Evolutionary conservation across 2,888 invertebrate species (phyloP), one percentile per base, ranked within the genome.

Genomic region (Patella ulyssiponensis): DNA sequence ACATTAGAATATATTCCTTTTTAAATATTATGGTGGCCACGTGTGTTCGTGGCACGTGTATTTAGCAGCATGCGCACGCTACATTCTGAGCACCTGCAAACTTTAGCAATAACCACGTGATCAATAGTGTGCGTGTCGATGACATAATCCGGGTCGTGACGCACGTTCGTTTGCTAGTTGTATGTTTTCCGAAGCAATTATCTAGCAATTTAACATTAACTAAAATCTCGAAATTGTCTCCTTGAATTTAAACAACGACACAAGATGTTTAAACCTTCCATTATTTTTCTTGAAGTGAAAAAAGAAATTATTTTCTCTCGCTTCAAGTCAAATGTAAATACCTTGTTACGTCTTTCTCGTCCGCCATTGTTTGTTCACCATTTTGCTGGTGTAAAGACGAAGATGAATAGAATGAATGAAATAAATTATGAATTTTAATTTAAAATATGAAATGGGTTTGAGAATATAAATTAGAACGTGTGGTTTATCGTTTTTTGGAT

Each of bases 81-180:
- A 20, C 9, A 64, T 64, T 23, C 64, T 23, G 20, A 64, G 64
- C 64, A 64, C 64, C 64, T 64, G 64, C 64, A 64, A 64, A 64
- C 64, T 64, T 64, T 20, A 64, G 64, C 64, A 64, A 64, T 20
- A 12, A 23, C 23, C 64, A 64, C 64, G 64, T 64, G 64, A 64
- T 64, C 20, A 23, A 64, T 64, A 44, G 64, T 64, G 64, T 64
- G 64, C 23, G 23, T 64, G 20, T 64, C 23, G 64, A 23, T 64
- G 64, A 64, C 23, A 23, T 64, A 64, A 64, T 64, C 64, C 20
- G 64, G 64, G 64, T 23, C 23, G 64, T 23, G 23, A 64, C 64
- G 20, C 20, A 14, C 64, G 20, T 23, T 64, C 23, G 20, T 20
- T 64, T 12, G 23, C 20, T 20, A 64, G 64, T 64, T 64, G 64